Evolutionary conservation across 2,888 invertebrate species (phyloP).

Genomic region (Clusia tigrina): DNA sequence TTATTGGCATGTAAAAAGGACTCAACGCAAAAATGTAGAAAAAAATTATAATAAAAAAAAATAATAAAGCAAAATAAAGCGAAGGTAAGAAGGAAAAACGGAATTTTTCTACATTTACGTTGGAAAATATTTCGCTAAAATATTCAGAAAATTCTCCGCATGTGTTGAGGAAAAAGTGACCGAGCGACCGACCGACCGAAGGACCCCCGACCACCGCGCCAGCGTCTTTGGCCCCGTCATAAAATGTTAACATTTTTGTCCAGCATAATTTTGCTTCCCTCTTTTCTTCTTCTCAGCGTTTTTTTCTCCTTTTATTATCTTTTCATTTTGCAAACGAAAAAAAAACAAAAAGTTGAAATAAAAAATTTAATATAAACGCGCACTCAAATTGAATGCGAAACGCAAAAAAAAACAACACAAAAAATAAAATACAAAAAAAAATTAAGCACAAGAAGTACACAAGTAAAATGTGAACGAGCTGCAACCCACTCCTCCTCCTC

Average conservation of each 20-base stretch:
- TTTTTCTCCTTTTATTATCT: background rate
- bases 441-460: slow-evolving; percentile 8
- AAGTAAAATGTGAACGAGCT: slow-evolving; percentile 14
- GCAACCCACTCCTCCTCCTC: background rate
- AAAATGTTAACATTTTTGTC: slow-evolving; percentile 20
- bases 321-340: slow-evolving; percentile 2
- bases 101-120: slow-evolving; percentile 17
- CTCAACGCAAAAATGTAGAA: background rate
- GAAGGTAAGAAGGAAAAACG: slow-evolving; percentile 4
- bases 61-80: slow-evolving; percentile 10
- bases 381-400: slow-evolving; percentile 2
- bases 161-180: slow-evolving; percentile 9
- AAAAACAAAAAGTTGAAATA: slow-evolving; percentile 25
- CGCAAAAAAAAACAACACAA: background rate
- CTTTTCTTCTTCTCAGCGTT: slow-evolving; percentile 12
- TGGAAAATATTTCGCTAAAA: slow-evolving; percentile 19
- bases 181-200: background rate
- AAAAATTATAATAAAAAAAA: slow-evolving; percentile 10
- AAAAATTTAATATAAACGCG: slow-evolving; percentile 29
- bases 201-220: background rate
- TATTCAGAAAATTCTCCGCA: slow-evolving; percentile 14
- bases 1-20: background rate
- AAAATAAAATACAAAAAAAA: slow-evolving; percentile 17
- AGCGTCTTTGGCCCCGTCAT: background rate
- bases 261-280: background rate